A percentile compares a stretch with the other conserved stretches of the same genome.
phyloP scores from a whole-genome alignment of 1,140 invertebrate species.

The Sminthurinus signatus region DNA sequence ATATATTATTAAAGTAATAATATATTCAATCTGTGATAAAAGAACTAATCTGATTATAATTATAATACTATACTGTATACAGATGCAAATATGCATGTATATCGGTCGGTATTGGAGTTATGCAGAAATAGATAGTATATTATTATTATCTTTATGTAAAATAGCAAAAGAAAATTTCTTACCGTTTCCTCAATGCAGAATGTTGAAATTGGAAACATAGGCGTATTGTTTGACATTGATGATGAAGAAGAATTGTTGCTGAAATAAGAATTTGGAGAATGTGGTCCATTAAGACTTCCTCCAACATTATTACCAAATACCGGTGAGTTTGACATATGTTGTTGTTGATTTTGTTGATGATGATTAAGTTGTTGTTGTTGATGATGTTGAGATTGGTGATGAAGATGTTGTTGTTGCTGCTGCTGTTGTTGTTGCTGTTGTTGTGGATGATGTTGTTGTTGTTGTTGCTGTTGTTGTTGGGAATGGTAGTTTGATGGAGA shows the following conservation, averaged over 20 bases:
- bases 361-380: no score
- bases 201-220: constrained; percentile 39
- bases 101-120: no score
- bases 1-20: background rate
- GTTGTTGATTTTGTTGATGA: no score
- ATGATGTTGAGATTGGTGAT: no score
- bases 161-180: background rate
- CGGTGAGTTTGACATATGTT: constrained; percentile 21
- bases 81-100: background rate
- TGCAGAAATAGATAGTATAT: no score
- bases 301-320: constrained; percentile 21
- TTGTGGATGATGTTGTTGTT: constrained; percentile 17
- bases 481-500: constrained; percentile 28
- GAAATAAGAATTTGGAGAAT: constrained; percentile 11
- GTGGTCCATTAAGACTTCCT: constrained; percentile 4
- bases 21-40: background rate
- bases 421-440: no score
- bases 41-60: background rate
- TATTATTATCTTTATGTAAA: background rate
- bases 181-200: constrained; percentile 41
- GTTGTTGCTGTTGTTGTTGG: constrained; percentile 1
- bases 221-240: constrained; percentile 7
- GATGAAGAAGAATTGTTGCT: constrained; percentile 20
- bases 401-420: no score
- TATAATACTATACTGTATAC: background rate